These are phyloP conservation scores for Drosophila aff. DNA, from an alignment of 1,140 invertebrate species.

Conservation along the genomic window DNA sequence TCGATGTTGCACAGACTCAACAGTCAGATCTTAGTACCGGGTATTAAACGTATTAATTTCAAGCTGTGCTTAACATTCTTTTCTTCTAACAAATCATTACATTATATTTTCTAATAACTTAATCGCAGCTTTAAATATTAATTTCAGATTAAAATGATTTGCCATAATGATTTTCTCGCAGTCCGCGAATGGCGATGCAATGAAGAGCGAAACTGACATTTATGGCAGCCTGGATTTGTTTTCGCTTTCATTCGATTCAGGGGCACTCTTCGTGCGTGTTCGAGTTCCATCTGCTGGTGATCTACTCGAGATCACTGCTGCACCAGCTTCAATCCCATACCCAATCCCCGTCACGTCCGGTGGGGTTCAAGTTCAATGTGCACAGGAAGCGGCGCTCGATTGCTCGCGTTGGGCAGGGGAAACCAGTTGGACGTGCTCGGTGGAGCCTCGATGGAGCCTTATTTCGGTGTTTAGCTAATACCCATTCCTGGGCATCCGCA, in stretches of 20 bases:
- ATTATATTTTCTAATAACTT: background rate
- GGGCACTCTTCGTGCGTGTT: slow-evolving; percentile 38
- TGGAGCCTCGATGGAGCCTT: slow-evolving; percentile 17
- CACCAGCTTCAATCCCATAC: background rate
- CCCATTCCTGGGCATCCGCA: slow-evolving; percentile 48
- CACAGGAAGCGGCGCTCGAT: slow-evolving; percentile 67
- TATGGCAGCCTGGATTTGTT: slow-evolving; percentile 45
- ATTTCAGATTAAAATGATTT: background rate
- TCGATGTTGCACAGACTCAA: background rate
- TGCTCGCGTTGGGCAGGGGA: slow-evolving; percentile 37
- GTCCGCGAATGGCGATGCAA: slow-evolving; percentile 1
- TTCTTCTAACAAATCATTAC: background rate
- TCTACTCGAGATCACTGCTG: slow-evolving; percentile 5
- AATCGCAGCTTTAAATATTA: background rate
- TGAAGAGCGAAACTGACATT: slow-evolving; percentile 28
- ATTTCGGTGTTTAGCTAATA: slow-evolving; percentile 33
- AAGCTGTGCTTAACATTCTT: no score
- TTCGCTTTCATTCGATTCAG: slow-evolving; percentile 69
- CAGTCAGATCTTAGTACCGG: background rate
- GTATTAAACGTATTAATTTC: no score
- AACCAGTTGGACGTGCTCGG: slow-evolving; percentile 66
- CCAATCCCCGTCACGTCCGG: slow-evolving; percentile 58
- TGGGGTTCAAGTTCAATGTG: slow-evolving; percentile 77
- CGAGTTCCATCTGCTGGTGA: slow-evolving; percentile 24
- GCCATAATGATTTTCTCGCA: background rate